These are phyloP conservation scores for Forficula auricularia DNA, from an alignment of 1,140 invertebrate species.

Conservation along the genomic window DNA sequence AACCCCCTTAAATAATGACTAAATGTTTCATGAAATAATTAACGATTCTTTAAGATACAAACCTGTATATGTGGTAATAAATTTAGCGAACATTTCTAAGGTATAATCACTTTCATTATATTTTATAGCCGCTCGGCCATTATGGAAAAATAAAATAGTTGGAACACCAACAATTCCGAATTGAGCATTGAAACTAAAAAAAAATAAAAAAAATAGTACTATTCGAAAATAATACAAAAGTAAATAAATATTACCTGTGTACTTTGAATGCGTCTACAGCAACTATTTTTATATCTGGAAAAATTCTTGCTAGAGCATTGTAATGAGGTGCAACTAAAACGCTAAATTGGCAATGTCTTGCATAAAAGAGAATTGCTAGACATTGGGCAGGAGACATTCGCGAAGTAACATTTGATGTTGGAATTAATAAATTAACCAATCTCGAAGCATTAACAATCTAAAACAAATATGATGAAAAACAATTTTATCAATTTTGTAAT, in stretches of 20 bases:
- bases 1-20: too few relatives aligned
- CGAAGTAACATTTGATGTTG: slow-evolving; percentile 31
- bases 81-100: slow-evolving; percentile 60
- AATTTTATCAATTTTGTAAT: too few relatives aligned
- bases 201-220: slow-evolving; percentile 8
- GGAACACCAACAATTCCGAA: slow-evolving; percentile 89
- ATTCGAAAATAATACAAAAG: slow-evolving; percentile 5
- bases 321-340: slow-evolving; percentile 73
- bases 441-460: slow-evolving; percentile 37
- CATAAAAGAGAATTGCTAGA: slow-evolving; percentile 72
- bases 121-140: slow-evolving; percentile 68
- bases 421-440: slow-evolving; percentile 32
- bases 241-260: slow-evolving; percentile 34
- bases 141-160: slow-evolving; percentile 81
- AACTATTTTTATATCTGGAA: slow-evolving; percentile 69
- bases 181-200: slow-evolving; percentile 62
- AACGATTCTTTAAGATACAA: too few relatives aligned
- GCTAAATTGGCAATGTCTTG: slow-evolving; percentile 76
- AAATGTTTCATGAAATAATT: too few relatives aligned
- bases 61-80: slow-evolving; percentile 62
- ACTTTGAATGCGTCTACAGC: slow-evolving; percentile 79
- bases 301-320: slow-evolving; percentile 70
- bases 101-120: slow-evolving; percentile 72
- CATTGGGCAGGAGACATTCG: slow-evolving; percentile 43
- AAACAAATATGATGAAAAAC: slow-evolving; percentile 11